These are phyloP conservation scores for Antechinus stuartii DNA, from an alignment of 2,113 vertebrate species.

Conservation along the genomic window DNA sequence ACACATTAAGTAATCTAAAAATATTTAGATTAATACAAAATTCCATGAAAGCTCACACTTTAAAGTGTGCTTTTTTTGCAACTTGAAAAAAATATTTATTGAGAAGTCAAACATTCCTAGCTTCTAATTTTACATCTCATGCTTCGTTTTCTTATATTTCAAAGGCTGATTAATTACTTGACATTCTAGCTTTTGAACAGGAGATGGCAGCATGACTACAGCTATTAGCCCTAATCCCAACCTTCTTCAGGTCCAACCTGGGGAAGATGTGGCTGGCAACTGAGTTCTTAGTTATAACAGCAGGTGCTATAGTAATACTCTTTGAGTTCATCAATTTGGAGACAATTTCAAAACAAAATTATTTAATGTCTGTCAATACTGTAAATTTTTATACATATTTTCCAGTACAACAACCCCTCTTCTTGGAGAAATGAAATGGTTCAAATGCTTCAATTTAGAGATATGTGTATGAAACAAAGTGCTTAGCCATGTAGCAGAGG, in stretches of 20 bases:
- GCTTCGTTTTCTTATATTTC: background rate
- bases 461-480: slow-evolving; percentile 63
- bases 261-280: accelerated
- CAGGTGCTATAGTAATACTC: slow-evolving; percentile 75
- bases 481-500: slow-evolving; percentile 74
- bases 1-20: background rate
- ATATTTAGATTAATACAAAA: background rate
- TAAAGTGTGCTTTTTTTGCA: slow-evolving; percentile 18
- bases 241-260: accelerated
- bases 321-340: slow-evolving; percentile 39
- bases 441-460: slow-evolving; percentile 82
- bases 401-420: slow-evolving; percentile 63
- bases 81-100: background rate
- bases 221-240: accelerated
- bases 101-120: background rate
- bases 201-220: slow-evolving; percentile 81
- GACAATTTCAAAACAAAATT: slow-evolving; percentile 68
- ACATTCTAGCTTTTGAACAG: slow-evolving; percentile 48
- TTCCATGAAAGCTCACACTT: background rate
- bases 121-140: background rate
- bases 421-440: slow-evolving; percentile 82
- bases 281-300: slow-evolving; percentile 13
- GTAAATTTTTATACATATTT: slow-evolving; percentile 74
- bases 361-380: slow-evolving; percentile 73
- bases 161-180: background rate